phyloP scores from a whole-genome alignment of 2,888 invertebrate genomes.

The Eucriotettix oculatus region DNA sequence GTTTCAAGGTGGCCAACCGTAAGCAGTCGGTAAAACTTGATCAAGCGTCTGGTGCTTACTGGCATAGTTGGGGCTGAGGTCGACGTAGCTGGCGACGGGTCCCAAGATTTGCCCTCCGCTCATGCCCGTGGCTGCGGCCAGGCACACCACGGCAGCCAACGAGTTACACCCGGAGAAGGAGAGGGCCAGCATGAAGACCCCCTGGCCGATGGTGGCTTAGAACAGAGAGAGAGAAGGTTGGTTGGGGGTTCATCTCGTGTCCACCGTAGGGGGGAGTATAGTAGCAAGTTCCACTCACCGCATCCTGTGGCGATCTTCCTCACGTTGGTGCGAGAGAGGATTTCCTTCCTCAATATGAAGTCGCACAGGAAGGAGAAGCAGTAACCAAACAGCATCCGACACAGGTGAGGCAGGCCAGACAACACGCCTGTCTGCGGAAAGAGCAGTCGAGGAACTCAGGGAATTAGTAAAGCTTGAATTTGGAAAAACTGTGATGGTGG shows the following conservation, averaged over 20 bases:
- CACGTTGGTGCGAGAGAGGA: conserved; percentile 29
- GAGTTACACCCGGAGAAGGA: conserved; percentile 46
- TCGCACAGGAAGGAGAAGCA: conserved; percentile 38
- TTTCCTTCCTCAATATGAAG: conserved; percentile 35
- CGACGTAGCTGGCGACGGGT: conserved; percentile 45
- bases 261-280: too few relatives aligned
- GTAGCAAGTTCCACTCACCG: too few relatives aligned
- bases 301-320: conserved; percentile 14
- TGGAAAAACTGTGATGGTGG: too few relatives aligned
- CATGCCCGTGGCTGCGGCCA: conserved; percentile 42
- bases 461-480: too few relatives aligned
- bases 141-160: conserved; percentile 36
- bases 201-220: conserved; percentile 31
- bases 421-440: conserved; percentile 37
- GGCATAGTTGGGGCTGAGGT: conserved; percentile 34
- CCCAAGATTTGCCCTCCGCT: conserved; percentile 52
- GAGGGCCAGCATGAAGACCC: conserved; percentile 38
- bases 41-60: conserved; percentile 11
- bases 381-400: conserved; percentile 40
- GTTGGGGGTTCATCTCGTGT: too few relatives aligned
- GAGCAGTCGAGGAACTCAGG: too few relatives aligned
- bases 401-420: conserved; percentile 43
- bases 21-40: too few relatives aligned
- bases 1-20: too few relatives aligned
- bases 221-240: too few relatives aligned